phyloP scores from a whole-genome alignment of 2,797 vertebrate genomes.

The Tapirus indicus region DNA sequence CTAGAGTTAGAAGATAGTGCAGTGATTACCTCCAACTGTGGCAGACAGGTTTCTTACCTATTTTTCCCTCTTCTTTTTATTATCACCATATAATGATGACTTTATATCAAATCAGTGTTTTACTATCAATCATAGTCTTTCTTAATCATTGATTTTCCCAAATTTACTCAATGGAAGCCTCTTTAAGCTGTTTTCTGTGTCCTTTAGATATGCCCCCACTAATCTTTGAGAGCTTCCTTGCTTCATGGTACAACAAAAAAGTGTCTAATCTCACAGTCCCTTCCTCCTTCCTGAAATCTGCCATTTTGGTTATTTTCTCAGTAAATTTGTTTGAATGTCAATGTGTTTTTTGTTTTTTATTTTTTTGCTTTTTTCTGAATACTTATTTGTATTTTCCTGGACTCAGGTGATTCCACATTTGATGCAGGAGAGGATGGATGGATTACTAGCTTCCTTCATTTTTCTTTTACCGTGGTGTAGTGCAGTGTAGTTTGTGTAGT shows the following conservation, averaged over 20 bases:
- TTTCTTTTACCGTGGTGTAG: background rate
- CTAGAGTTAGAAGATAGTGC: background rate
- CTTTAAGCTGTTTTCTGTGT: background rate
- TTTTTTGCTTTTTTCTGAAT: background rate
- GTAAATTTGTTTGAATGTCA: background rate
- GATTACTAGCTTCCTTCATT: background rate
- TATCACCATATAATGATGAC: background rate
- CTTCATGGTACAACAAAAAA: background rate
- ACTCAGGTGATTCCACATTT: background rate
- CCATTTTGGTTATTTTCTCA: background rate
- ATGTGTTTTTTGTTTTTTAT: background rate
- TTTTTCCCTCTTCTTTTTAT: background rate
- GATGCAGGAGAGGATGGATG: background rate
- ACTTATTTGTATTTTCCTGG: background rate
- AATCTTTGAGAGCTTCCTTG: background rate
- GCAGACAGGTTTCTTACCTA: background rate
- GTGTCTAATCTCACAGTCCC: background rate
- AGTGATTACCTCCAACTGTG: background rate
- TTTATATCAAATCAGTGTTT: background rate
- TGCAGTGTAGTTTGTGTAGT: background rate
- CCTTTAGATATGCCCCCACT: background rate
- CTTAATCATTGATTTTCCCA: background rate
- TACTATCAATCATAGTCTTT: background rate
- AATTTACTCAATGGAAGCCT: background rate
- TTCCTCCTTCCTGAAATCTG: background rate